phyloP scores from a whole-genome alignment of 2,113 vertebrate genomes.

The Naja naja region DNA sequence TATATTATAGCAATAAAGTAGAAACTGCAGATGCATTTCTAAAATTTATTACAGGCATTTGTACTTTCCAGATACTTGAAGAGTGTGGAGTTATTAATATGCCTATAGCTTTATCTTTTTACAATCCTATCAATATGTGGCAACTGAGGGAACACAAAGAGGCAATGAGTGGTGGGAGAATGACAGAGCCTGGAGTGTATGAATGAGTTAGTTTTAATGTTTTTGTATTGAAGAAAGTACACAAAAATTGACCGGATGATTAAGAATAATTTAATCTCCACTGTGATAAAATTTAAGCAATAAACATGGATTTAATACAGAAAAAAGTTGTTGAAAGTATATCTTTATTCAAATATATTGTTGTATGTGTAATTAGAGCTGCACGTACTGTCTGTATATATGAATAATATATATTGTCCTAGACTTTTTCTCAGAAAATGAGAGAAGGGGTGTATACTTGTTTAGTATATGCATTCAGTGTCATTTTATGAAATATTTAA shows the following conservation, averaged over 20 bases:
- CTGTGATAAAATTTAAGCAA: conserved; percentile 76
- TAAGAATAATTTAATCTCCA: conserved; percentile 73
- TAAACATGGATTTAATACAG: conserved; percentile 77
- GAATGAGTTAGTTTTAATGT: conserved; percentile 64
- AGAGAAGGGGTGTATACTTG: not conserved
- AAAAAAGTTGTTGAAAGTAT: conserved; percentile 65
- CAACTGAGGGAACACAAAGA: conserved; percentile 56
- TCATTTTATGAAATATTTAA: not conserved
- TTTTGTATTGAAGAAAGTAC: conserved; percentile 72
- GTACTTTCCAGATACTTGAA: conserved; percentile 79
- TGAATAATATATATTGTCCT: not conserved
- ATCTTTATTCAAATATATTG: conserved; percentile 51
- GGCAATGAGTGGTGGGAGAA: conserved; percentile 79
- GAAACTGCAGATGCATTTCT: conserved; percentile 64
- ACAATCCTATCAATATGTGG: conserved; percentile 65
- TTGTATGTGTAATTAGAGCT: not conserved
- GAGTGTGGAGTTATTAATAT: conserved; percentile 67
- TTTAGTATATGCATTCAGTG: not conserved
- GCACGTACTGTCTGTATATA: not conserved
- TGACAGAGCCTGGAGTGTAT: conserved; percentile 70
- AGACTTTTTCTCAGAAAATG: not conserved
- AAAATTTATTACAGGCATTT: conserved; percentile 55
- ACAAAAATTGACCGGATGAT: conserved; percentile 71
- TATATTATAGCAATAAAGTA: conserved; percentile 64
- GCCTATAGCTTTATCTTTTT: conserved; percentile 66